Conservation (phyloP, 2,797 vertebrate genomes). For the Oreonectes daqikongensis region DNA sequence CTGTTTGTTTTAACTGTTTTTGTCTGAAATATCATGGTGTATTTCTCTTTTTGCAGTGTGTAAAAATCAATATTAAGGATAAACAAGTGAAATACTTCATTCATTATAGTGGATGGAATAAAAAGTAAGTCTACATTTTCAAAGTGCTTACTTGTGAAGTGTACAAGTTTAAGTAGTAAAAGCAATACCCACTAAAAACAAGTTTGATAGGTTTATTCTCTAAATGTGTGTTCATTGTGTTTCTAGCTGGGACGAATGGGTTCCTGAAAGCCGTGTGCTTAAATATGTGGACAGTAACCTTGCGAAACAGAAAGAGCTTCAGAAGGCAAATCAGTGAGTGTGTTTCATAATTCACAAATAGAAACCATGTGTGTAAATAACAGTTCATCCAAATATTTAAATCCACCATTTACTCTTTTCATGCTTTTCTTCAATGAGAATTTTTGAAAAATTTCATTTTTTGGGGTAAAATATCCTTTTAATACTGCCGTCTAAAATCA, state of each 20-base stretch:
- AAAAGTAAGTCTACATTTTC: conserved; percentile 86
- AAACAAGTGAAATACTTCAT: conserved; percentile 99
- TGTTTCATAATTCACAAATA: background rate
- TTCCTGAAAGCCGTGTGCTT: conserved; percentile 98
- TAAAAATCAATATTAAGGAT: conserved; percentile 98
- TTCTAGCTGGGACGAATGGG: conserved; percentile 99
- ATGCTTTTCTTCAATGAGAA: no score
- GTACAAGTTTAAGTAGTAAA: background rate
- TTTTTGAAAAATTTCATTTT: background rate
- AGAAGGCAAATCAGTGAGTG: conserved; percentile 98
- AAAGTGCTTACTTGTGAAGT: background rate
- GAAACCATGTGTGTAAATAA: background rate
- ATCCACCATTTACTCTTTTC: no score
- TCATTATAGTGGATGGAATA: conserved; percentile 99
- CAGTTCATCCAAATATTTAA: no score
- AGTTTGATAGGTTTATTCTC: conserved; percentile 18
- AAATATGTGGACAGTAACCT: conserved; percentile 99
- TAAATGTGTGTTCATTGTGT: conserved; percentile 39
- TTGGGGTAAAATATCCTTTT: no score
- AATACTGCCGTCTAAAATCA: no score
- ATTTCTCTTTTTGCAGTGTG: conserved; percentile 83
- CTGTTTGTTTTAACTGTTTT: background rate
- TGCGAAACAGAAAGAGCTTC: conserved; percentile 99
- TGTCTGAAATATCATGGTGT: no score
- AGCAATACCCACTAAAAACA: no score